Conservation (phyloP, 2,888 invertebrate genomes). For the Phaedon cochleariae region DNA sequence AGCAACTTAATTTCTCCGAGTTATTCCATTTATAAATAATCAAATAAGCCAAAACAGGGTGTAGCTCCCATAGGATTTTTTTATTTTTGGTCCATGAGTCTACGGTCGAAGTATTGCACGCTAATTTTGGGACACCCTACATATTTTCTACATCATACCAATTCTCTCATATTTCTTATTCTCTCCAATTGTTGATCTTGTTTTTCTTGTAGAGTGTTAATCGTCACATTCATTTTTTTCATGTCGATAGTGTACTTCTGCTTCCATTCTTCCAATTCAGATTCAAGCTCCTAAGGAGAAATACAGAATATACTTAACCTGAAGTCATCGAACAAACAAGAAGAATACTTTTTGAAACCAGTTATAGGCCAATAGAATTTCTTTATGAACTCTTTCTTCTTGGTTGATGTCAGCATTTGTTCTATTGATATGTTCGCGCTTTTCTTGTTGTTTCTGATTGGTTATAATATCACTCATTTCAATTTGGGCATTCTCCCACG, state of each 20-base stretch:
- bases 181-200: conserved; percentile 55
- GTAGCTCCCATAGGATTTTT: too few relatives aligned
- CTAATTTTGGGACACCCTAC: neutral
- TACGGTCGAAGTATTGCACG: neutral
- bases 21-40: too few relatives aligned
- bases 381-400: conserved; percentile 57
- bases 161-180: conserved; percentile 52
- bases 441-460: conserved; percentile 50
- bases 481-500: conserved; percentile 58
- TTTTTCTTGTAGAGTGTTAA: conserved; percentile 56
- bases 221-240: conserved; percentile 54
- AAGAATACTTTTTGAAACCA: conserved; percentile 48
- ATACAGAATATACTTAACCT: neutral
- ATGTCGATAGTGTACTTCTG: conserved; percentile 57
- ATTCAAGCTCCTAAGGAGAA: conserved; percentile 54
- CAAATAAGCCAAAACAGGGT: too few relatives aligned
- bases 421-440: conserved; percentile 49
- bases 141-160: conserved; percentile 48
- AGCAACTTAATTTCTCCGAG: too few relatives aligned
- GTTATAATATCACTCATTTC: conserved; percentile 56
- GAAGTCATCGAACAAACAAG: neutral
- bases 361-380: conserved; percentile 55
- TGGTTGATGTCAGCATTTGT: conserved; percentile 54
- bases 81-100: too few relatives aligned
- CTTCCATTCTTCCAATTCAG: conserved; percentile 57